Percentiles rank a stretch among this genome's conserved stretches.
Conservation (phyloP, 2,113 vertebrate genomes). For the Anseranas semipalmata region DNA sequence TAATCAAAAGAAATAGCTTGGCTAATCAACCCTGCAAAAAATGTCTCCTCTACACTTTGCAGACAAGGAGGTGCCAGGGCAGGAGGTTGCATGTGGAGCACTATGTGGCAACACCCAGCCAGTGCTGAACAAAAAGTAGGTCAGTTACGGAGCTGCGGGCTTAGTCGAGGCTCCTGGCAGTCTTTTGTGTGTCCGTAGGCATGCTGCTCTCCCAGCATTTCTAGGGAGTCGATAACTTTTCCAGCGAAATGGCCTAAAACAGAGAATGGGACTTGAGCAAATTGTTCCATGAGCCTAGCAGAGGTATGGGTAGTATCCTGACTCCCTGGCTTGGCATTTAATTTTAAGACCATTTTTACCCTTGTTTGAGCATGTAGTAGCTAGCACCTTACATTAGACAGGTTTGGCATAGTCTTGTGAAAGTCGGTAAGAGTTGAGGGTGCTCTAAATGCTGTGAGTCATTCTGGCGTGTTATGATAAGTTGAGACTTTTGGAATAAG, state of each 20-base stretch:
- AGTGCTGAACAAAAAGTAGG: background rate
- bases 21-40: background rate
- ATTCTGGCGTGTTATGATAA: background rate
- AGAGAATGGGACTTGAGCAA: background rate
- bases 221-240: background rate
- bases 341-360: background rate
- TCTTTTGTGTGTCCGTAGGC: background rate
- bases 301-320: background rate
- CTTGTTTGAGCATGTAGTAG: background rate
- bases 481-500: background rate
- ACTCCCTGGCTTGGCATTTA: background rate
- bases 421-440: background rate
- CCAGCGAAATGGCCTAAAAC: background rate
- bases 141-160: background rate
- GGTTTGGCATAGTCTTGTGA: background rate
- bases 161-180: background rate
- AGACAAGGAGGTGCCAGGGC: background rate
- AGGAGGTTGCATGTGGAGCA: background rate
- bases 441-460: background rate
- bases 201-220: background rate
- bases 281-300: background rate
- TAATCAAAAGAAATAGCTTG: background rate
- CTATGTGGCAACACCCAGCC: background rate
- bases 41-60: fast-evolving
- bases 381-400: too few species aligned